phyloP scores from a whole-genome alignment of 2,113 vertebrate species.

The Lycocorax pyrrhopterus region DNA sequence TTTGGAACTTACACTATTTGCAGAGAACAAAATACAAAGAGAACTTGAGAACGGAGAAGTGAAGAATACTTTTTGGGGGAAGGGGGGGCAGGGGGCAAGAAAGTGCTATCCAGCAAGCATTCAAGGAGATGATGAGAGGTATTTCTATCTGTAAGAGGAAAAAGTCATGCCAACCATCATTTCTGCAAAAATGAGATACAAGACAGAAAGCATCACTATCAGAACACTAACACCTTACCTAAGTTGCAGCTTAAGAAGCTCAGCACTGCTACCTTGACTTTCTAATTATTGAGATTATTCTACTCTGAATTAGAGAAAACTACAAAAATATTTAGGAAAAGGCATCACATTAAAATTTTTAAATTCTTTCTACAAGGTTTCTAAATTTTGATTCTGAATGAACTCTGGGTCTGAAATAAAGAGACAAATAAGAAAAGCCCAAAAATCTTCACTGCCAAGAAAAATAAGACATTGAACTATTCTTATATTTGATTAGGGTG shows the following conservation, averaged over 20 bases:
- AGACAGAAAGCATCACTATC: neutral
- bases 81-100: accelerated
- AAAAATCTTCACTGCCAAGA: neutral
- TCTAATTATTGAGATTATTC: neutral
- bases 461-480: neutral
- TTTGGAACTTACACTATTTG: neutral
- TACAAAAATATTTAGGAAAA: neutral
- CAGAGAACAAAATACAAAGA: neutral
- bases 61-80: neutral
- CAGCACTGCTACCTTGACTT: neutral
- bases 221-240: neutral
- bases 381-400: neutral
- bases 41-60: neutral
- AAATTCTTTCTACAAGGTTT: neutral
- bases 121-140: neutral
- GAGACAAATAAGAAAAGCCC: neutral
- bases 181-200: neutral
- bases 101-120: neutral
- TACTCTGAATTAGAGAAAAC: neutral
- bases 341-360: accelerated
- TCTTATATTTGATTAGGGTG: neutral
- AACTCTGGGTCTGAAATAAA: neutral
- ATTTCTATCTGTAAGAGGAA: neutral
- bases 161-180: neutral
- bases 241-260: neutral